Evolutionary conservation across 2,113 vertebrate genomes (phyloP), one percentile per base, ranked within the genome.

Genomic region (Xiphophorus maculatus): DNA sequence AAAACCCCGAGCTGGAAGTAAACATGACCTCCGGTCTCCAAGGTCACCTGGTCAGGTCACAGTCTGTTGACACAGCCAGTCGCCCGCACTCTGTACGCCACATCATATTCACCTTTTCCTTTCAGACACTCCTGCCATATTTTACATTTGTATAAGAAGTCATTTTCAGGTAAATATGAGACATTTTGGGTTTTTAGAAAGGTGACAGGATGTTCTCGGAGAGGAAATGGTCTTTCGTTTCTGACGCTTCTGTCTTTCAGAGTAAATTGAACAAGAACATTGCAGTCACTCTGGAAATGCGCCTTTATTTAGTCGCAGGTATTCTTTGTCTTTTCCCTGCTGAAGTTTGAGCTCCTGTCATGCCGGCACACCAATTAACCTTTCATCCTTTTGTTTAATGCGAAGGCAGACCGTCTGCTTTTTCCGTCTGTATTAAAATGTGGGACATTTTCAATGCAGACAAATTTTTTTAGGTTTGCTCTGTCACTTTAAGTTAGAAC

Each of bases 141-240:
- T 74, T 27, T 32, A 58, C 22, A 19, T 32, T 5, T 32, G 51
- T 19, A 42, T 60, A 29, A 51, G n/a, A 79, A 48, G 69, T 63
- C 42, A 2, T 63, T 60, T 37, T 60, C 76, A 42, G 63, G 35
- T 73, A 48, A 74, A 78, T 35, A 37, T 9, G 29, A 77, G 73
- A 66, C 28, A 69, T 69, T 72, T 37, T 61, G 25, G 30, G 44
- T 17, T 15, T 33, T 68, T 58, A 22, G 11, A 25, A 65, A 25
- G n/a, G 32, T 37, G 60, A 12, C 33, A 30, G 12, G 48, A 33
- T 27, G 25, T 58, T 63, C 42, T 67, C 58, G 27, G 33, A 14
- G 15, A 30, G 9, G 15, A 28, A 63, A 58, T 29, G 14, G 44
- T 30, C 19, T 22, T 29, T 29, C 5, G 29, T 58, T 58, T 58